Percentiles rank a stretch among this genome's conserved stretches.
Evolutionary conservation across 1,140 invertebrate genomes (phyloP).

Genomic region (Drosophila sp.): DNA sequence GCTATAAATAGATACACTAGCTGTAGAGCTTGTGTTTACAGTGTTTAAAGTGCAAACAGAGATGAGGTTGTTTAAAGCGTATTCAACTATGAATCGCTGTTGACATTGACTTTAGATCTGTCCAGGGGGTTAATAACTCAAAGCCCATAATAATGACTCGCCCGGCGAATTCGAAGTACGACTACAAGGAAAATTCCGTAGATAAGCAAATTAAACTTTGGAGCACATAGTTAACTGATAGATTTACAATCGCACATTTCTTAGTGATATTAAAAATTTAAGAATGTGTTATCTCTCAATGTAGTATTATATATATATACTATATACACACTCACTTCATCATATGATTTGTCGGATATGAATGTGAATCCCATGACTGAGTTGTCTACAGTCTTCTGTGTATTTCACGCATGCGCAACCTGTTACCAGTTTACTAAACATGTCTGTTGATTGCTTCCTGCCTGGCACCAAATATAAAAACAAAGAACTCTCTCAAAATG

Average conservation of each 20-base stretch:
- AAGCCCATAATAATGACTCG: slow-evolving; percentile 33
- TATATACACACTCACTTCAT: slow-evolving; percentile 22
- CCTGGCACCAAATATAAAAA: not conserved
- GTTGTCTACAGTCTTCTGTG: slow-evolving; percentile 1
- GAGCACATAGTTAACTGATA: slow-evolving; percentile 37
- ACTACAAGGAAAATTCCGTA: slow-evolving; percentile 51
- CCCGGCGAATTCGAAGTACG: not conserved
- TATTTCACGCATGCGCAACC: slow-evolving; percentile 32
- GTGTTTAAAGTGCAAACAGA: slow-evolving; percentile 6
- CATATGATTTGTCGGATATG: slow-evolving; percentile 9
- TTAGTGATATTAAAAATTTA: slow-evolving; percentile 1
- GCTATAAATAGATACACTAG: slow-evolving; percentile 15
- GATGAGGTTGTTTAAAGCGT: slow-evolving; percentile 1
- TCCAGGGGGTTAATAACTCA: slow-evolving; percentile 46
- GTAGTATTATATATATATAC: not conserved
- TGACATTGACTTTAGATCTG: slow-evolving; percentile 49
- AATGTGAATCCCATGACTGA: slow-evolving; percentile 21
- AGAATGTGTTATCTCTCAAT: not conserved
- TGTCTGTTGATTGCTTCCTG: slow-evolving; percentile 19
- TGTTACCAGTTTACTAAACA: slow-evolving; percentile 17
- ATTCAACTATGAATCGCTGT: slow-evolving; percentile 54
- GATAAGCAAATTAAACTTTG: slow-evolving; percentile 36
- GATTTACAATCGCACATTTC: slow-evolving; percentile 35
- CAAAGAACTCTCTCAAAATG: not conserved
- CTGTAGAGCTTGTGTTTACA: slow-evolving; percentile 32